Evolutionary conservation across 2,113 vertebrate species (phyloP), one percentile per base, ranked within the genome.

Genomic region (Takifugu bimaculatus): DNA sequence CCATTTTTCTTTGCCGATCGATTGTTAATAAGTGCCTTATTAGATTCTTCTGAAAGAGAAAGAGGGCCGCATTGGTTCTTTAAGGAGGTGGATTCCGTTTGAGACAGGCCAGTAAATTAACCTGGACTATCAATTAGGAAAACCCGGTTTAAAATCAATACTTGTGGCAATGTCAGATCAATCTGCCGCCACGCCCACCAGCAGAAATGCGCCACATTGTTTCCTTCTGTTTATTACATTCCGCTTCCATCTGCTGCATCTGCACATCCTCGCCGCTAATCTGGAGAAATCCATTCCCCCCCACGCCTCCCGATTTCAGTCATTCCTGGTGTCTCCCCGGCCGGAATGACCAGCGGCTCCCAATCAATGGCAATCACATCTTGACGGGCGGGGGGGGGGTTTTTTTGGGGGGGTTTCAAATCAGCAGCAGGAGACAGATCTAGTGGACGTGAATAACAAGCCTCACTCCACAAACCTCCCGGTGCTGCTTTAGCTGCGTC

Each of bases 341-440:
- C 63, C 71, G 76, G 64, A 85, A 75, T 69, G 80, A 80, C 68
- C 65, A 75, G 72, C 57, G 63, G 65, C 60, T 60, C 67, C 70
- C 55, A 65, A 87, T 87, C 85, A 80, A 88, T 84, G 78, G 66
- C 81, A 85, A 87, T 87, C 81, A 77, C 78, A 80, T 73, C 73
- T 83, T 79, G 64, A 74, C 60, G n/a, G n/a, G n/a, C n/a, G 70
- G 51, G 57, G 63, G 72, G 20, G 20, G 20, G 20, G 20, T n/a
- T n/a, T n/a, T n/a, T n/a, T n/a, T n/a, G 47, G 54, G 49, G 50
- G 15, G 4, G 26, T 1, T 50, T 63, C 47, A 75, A 75, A 88
- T 82, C 77, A 77, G 79, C 68, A 58, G 25, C 13, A 15, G 54
- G 48, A 48, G 68, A 57, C 35, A 55, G 50, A 50, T 29, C 50